Conservation (phyloP, 2,113 vertebrate genomes). For the Plecotus auritus region DNA sequence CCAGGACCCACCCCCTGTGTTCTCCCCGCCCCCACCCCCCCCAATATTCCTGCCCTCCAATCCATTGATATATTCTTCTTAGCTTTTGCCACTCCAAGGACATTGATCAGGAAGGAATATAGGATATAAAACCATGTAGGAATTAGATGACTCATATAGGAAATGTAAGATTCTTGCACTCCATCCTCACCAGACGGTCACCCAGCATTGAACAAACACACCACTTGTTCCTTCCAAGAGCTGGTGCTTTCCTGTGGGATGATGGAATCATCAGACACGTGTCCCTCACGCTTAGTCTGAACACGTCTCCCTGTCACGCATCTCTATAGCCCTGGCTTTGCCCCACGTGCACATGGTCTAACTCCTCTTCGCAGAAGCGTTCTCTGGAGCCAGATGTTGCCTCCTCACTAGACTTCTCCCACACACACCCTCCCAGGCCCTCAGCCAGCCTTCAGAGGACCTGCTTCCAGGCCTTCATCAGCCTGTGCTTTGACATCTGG, state of each 20-base stretch:
- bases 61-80: not conserved
- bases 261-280: not conserved
- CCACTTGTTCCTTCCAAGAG: not conserved
- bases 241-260: not conserved
- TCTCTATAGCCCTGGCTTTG: not conserved
- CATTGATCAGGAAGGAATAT: not conserved
- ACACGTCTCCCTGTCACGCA: not conserved
- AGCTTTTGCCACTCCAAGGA: not conserved
- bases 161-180: not conserved
- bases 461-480: not conserved
- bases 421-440: not conserved
- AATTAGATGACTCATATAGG: not conserved
- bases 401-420: not conserved
- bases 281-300: not conserved
- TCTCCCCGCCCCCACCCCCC: not conserved
- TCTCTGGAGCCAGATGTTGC: not conserved
- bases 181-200: not conserved
- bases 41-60: not conserved
- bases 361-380: not conserved
- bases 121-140: not conserved
- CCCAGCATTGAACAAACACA: not conserved
- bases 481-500: not conserved
- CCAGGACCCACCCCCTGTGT: not conserved
- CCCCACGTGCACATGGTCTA: not conserved
- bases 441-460: not conserved